These are phyloP conservation scores for Ophion ventricosus DNA, from an alignment of 2,888 invertebrate genomes.

Conservation along the genomic window DNA sequence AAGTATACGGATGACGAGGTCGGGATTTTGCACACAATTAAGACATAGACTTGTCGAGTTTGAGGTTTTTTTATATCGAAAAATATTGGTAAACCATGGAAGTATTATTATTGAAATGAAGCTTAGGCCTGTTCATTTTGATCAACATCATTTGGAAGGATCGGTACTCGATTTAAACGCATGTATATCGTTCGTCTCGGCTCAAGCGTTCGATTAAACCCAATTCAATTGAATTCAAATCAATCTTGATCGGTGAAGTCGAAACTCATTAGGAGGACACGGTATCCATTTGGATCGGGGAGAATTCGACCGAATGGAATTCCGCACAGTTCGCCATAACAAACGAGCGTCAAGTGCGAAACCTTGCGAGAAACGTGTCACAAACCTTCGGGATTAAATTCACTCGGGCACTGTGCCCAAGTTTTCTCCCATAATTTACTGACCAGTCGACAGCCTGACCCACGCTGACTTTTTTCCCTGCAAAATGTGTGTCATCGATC, in stretches of 20 bases:
- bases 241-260: background rate
- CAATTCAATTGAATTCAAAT: conserved; percentile 9
- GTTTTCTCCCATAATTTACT: background rate
- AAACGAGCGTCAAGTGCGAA: conserved; percentile 15
- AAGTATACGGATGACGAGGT: too few relatives aligned
- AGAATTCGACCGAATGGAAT: too few relatives aligned
- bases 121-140: too few relatives aligned
- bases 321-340: background rate
- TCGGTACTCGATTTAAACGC: too few relatives aligned
- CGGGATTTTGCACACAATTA: too few relatives aligned
- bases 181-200: too few relatives aligned
- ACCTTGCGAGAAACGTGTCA: conserved; percentile 13
- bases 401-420: background rate
- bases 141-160: too few relatives aligned
- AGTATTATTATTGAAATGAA: too few relatives aligned
- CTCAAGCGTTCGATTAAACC: background rate
- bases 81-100: too few relatives aligned
- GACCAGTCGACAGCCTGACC: conserved; percentile 25
- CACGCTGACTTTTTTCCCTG: conserved; percentile 11
- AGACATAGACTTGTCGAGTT: too few relatives aligned
- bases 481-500: background rate
- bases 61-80: too few relatives aligned
- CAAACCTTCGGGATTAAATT: conserved; percentile 11
- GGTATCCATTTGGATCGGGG: too few relatives aligned
- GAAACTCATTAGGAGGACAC: conserved; percentile 1